Percentiles rank a stretch among this genome's conserved stretches.
phyloP scores from a whole-genome alignment of 2,888 invertebrate species.

The Eubasilissa splendida region DNA sequence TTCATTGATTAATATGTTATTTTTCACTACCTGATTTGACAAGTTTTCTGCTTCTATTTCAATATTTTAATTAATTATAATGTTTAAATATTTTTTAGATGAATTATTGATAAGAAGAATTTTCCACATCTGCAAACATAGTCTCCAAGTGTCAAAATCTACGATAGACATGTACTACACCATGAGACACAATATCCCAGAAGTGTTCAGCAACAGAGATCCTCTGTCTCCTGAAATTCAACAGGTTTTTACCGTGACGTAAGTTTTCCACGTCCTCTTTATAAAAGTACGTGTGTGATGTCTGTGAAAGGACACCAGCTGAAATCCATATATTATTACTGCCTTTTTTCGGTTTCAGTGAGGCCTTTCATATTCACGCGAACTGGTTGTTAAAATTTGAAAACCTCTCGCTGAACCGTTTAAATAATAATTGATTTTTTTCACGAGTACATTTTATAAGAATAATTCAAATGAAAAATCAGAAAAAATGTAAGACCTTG shows the following conservation, averaged over 20 bases:
- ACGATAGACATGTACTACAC: constrained; percentile 74
- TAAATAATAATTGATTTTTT: too few species aligned
- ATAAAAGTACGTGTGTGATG: too few species aligned
- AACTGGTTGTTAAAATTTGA: too few species aligned
- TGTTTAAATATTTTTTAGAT: constrained; percentile 65
- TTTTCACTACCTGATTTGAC: neutral
- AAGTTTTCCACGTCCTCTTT: constrained; percentile 60
- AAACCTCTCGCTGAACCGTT: too few species aligned
- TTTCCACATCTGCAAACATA: constrained; percentile 71
- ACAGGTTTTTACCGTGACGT: constrained; percentile 74
- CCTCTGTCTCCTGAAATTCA: constrained; percentile 71
- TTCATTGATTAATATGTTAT: neutral
- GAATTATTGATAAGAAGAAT: constrained; percentile 74
- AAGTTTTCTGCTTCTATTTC: too few species aligned
- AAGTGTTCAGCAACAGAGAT: constrained; percentile 75
- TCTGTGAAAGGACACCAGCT: too few species aligned
- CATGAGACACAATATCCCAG: constrained; percentile 73
- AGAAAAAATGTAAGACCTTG: too few species aligned
- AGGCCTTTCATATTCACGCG: too few species aligned
- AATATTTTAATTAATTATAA: neutral
- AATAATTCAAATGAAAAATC: too few species aligned
- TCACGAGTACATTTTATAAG: too few species aligned
- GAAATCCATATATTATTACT: too few species aligned
- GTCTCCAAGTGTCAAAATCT: constrained; percentile 74
- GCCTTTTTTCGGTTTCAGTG: too few species aligned